phyloP scores from a whole-genome alignment of 2,113 vertebrate genomes.

The Paratilapia polleni region DNA sequence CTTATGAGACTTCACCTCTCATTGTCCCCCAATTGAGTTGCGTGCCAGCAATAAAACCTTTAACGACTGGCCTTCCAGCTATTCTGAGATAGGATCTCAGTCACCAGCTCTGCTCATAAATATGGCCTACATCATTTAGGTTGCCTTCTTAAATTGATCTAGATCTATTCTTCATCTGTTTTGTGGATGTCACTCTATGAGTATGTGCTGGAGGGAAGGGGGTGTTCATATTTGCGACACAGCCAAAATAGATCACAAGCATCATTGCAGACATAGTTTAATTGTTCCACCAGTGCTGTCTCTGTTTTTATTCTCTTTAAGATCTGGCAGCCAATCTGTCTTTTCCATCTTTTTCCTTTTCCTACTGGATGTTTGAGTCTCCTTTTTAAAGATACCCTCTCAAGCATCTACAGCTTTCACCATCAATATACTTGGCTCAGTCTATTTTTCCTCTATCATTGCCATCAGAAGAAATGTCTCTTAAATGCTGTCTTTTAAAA shows the following conservation, averaged over 20 bases:
- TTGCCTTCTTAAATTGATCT: slow-evolving; percentile 37
- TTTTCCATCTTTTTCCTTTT: background rate
- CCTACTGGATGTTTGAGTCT: background rate
- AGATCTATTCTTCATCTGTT: slow-evolving; percentile 46
- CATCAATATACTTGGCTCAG: background rate
- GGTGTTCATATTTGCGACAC: slow-evolving; percentile 5
- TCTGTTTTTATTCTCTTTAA: slow-evolving; percentile 36
- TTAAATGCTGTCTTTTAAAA: slow-evolving; percentile 5
- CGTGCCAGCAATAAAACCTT: slow-evolving; percentile 53
- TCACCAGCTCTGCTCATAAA: slow-evolving; percentile 31
- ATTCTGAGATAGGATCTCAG: slow-evolving; percentile 34
- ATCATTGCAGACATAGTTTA: slow-evolving; percentile 35
- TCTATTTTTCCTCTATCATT: background rate
- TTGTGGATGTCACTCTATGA: slow-evolving; percentile 8
- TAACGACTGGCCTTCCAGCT: slow-evolving; percentile 40
- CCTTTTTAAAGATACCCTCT: slow-evolving; percentile 9
- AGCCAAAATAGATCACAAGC: slow-evolving; percentile 54
- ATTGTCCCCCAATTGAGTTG: slow-evolving; percentile 51
- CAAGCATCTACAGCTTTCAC: background rate
- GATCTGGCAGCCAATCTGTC: slow-evolving; percentile 18
- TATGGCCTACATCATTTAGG: slow-evolving; percentile 57
- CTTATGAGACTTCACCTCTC: slow-evolving; percentile 25
- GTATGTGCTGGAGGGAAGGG: background rate
- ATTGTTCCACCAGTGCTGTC: slow-evolving; percentile 45
- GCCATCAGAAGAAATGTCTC: background rate